Evolutionary conservation across 2,113 vertebrate species (phyloP).

Genomic region (Scopus umbretta): DNA sequence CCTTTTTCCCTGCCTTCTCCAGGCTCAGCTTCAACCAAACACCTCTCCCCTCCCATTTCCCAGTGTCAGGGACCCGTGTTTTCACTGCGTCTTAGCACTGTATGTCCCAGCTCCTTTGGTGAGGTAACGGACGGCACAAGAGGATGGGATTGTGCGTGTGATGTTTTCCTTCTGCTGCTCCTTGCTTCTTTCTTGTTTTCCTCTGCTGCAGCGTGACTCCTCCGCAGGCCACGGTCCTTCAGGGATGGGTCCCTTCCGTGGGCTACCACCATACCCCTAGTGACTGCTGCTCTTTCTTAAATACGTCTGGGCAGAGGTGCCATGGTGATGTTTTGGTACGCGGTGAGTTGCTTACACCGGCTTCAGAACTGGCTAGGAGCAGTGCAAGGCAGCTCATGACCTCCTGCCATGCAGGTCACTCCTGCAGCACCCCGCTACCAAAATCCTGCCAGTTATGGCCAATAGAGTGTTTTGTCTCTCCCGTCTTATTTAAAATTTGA

Average conservation of each 20-base stretch:
- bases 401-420: neutral
- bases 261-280: neutral
- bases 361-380: neutral
- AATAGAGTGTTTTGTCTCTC: neutral
- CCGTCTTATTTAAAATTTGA: neutral
- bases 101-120: neutral
- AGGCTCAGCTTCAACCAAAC: neutral
- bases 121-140: neutral
- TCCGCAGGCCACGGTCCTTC: neutral
- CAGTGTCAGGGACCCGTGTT: neutral
- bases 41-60: neutral
- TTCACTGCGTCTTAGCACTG: neutral
- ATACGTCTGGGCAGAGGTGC: neutral
- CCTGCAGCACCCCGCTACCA: neutral
- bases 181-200: neutral
- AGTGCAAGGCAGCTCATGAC: neutral
- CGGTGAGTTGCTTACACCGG: neutral
- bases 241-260: accelerated
- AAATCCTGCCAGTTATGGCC: neutral
- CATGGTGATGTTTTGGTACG: accelerated
- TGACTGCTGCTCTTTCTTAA: neutral
- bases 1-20: neutral
- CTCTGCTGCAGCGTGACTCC: neutral
- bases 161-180: neutral
- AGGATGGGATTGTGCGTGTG: neutral